These are phyloP conservation scores for Phrynosoma blainvillii DNA, from an alignment of 2,113 vertebrate genomes.

Conservation along the genomic window DNA sequence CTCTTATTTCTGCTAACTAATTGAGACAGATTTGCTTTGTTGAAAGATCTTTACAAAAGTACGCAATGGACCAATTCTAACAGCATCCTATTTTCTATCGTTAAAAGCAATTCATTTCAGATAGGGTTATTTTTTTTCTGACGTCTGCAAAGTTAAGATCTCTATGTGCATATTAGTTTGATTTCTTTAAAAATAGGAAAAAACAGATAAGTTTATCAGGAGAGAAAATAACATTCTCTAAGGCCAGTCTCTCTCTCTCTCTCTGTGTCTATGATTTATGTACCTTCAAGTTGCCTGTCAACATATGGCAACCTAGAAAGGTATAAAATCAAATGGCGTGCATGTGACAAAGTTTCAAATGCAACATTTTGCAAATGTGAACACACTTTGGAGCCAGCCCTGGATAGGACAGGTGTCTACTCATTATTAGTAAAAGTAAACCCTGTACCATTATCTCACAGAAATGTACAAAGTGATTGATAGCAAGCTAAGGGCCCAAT, in stretches of 20 bases:
- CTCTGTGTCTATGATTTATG: too few relatives aligned
- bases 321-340: neutral
- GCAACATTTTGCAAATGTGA: neutral
- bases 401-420: neutral
- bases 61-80: neutral
- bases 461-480: neutral
- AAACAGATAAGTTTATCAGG: neutral
- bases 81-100: neutral
- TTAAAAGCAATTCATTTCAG: neutral
- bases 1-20: neutral
- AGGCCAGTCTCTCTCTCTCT: neutral
- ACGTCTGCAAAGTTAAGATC: neutral
- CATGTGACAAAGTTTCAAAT: neutral
- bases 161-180: neutral
- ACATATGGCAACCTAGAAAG: neutral
- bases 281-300: too few relatives aligned
- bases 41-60: neutral
- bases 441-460: neutral
- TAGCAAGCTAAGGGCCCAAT: neutral
- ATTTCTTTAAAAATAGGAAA: neutral
- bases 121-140: neutral
- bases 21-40: neutral
- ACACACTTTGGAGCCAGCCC: neutral
- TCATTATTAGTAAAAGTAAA: neutral
- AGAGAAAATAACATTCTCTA: neutral